Base-by-base conservation (phyloP, 2,113 vertebrate genomes). In the Melanotaenia duboulayi region DNA sequence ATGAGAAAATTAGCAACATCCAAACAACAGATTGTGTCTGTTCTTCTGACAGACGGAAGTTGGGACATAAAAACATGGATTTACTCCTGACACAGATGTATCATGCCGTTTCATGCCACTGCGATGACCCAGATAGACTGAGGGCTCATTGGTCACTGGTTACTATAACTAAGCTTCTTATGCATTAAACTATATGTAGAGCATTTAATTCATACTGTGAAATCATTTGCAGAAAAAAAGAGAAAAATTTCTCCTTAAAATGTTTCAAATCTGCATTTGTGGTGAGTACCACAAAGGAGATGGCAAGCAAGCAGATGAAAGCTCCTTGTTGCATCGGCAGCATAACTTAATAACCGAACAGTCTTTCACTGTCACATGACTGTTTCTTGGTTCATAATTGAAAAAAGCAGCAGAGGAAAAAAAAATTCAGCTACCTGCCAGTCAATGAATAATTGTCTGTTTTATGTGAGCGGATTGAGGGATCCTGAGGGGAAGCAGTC, bases 361-460 rank as follows among this genome's bases (percentile, higher is more conserved):
- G 42, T 71, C 37, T 48, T 57, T 75, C 49, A 39, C 56, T 46
- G 80, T 63, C 69, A 51, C 56, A 12, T 50, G 65, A 67, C 51
- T 48, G 8, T 68, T 63, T 68, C 61, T 17, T 10, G 19, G 10
- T 22, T 68, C 46, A 22, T 68, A 71, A 71, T 52, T 76, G 63
- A 65, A 71, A 78, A 61, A 20, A 40, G n/a, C 57, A 72, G 32
- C 32, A 24, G 61, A 55, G 60, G 60, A 66, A 50, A 62, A 72
- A 65, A 49, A 19, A 37, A 12, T 13, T 19, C 19, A 39, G 32
- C 19, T 20, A 48, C 71, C 75, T 77, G 72, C 37, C 78, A 73
- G 24, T 73, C 67, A 65, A 3, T 49, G 17, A 61, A 56, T 82
- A 82, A 86, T 74, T 82, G 72, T 65, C 25, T 39, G 49, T 69